Evolutionary conservation across 1,140 invertebrate species (phyloP).

Genomic region (Cryptotermes secundus): DNA sequence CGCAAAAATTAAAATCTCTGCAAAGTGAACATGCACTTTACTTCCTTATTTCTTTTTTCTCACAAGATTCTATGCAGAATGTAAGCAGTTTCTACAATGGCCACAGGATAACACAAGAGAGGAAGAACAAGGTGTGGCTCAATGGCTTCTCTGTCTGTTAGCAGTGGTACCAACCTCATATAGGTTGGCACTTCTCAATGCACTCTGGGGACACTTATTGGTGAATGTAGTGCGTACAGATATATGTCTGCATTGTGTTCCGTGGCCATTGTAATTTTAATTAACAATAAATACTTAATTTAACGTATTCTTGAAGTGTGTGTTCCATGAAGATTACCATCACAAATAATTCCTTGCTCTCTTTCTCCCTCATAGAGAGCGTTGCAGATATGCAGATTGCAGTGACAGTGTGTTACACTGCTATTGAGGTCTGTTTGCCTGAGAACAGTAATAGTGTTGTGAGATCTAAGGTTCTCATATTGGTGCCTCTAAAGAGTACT

Average conservation of each 20-base stretch:
- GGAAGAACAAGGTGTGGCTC: neutral
- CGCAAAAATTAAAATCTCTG: neutral
- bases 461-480: too few relatives aligned
- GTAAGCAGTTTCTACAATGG: conserved; percentile 14
- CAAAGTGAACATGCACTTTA: too few relatives aligned
- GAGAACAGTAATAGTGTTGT: too few relatives aligned
- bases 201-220: conserved; percentile 7
- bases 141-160: neutral
- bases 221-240: neutral
- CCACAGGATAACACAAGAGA: neutral
- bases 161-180: neutral
- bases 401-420: too few relatives aligned
- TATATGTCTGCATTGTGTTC: conserved; percentile 23
- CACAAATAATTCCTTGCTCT: too few relatives aligned
- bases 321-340: too few relatives aligned
- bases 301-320: neutral
- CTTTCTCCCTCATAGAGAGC: too few relatives aligned
- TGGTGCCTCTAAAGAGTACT: too few relatives aligned
- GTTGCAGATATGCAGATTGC: too few relatives aligned
- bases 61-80: neutral
- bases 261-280: conserved; percentile 30
- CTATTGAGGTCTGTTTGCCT: too few relatives aligned
- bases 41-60: neutral
- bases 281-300: conserved; percentile 28
- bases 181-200: neutral